Evolutionary conservation across 2,113 vertebrate genomes (phyloP).

Genomic region (Sylvietta virens): DNA sequence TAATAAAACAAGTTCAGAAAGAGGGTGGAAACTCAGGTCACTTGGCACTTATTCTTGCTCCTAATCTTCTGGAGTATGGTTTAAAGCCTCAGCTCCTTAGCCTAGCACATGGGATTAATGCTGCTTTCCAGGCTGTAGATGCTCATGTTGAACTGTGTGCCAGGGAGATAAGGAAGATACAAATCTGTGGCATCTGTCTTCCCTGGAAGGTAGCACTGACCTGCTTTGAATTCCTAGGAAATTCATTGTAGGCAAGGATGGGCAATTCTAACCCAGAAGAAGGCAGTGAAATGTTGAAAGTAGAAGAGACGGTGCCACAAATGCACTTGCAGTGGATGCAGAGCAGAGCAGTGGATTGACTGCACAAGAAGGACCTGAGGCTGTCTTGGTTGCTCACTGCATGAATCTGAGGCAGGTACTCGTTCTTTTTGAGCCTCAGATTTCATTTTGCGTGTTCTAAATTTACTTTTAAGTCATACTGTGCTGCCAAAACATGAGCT

Average conservation of each 20-base stretch:
- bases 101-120: not conserved
- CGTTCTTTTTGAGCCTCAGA: not conserved
- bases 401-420: not conserved
- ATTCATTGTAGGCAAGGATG: not conserved
- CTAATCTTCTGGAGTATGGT: not conserved
- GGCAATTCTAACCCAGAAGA: not conserved
- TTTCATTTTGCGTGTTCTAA: not conserved
- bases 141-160: not conserved
- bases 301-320: not conserved
- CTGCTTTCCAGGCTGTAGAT: not conserved
- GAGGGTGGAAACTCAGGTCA: not conserved
- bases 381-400: not conserved
- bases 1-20: conserved; percentile 19
- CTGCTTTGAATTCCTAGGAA: not conserved
- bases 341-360: not conserved
- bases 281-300: not conserved
- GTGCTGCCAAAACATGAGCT: not conserved
- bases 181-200: not conserved
- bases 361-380: not conserved
- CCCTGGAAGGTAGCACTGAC: not conserved
- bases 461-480: not conserved
- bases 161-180: not conserved
- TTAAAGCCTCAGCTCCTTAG: not conserved
- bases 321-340: not conserved
- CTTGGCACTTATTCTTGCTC: not conserved